phyloP scores from a whole-genome alignment of 2,113 vertebrate genomes.

The Hippotragus niger region DNA sequence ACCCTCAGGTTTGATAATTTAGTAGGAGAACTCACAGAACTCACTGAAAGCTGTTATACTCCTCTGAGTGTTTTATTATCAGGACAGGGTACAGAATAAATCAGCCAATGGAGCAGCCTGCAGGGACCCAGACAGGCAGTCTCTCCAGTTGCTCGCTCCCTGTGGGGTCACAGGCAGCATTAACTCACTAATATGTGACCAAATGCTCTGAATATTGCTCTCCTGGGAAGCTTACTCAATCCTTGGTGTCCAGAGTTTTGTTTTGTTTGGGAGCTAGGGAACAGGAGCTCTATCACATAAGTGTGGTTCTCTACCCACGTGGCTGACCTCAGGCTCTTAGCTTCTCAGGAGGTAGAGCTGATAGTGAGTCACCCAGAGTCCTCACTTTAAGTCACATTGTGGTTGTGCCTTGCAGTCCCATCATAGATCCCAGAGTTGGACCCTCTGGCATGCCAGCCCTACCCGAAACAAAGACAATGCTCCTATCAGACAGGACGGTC shows the following conservation, averaged over 20 bases:
- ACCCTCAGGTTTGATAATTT: not conserved
- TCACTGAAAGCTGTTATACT: not conserved
- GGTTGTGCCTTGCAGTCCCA: not conserved
- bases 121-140: not conserved
- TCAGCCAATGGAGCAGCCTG: not conserved
- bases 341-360: not conserved
- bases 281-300: fast-evolving
- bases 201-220: not conserved
- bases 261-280: fast-evolving
- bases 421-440: not conserved
- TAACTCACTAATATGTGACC: too few relatives aligned
- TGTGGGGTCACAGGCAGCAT: not conserved
- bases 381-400: not conserved
- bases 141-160: not conserved
- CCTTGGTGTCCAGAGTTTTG: not conserved
- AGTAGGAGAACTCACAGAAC: not conserved
- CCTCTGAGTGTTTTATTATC: not conserved
- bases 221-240: not conserved
- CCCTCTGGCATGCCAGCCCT: not conserved
- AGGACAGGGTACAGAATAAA: not conserved
- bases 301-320: not conserved
- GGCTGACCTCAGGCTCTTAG: not conserved
- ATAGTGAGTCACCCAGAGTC: not conserved
- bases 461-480: not conserved
- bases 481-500: not conserved